A percentile compares a stretch with the other conserved stretches of the same genome.
Evolutionary conservation across 1,140 invertebrate genomes (phyloP).

Genomic region (Proales similis): DNA sequence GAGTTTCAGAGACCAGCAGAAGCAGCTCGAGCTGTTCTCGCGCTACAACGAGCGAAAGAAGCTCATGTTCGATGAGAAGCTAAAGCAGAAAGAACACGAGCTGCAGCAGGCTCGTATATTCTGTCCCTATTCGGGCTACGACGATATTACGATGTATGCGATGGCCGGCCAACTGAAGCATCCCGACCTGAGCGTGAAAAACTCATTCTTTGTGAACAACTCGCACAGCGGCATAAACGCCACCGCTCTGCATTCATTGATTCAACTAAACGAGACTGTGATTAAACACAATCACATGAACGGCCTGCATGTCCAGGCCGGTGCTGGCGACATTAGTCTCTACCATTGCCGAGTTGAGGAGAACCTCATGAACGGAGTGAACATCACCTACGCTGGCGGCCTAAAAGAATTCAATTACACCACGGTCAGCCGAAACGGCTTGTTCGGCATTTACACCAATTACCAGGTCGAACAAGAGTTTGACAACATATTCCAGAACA

Average conservation of each 20-base stretch:
- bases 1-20: neutral
- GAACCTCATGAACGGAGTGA: constrained; percentile 63
- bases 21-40: neutral
- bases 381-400: constrained; percentile 48
- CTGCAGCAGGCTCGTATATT: neutral
- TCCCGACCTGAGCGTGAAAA: constrained; percentile 1
- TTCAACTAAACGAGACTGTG: constrained; percentile 26
- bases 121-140: constrained; percentile 17
- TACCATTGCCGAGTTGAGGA: constrained; percentile 74
- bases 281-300: constrained; percentile 12
- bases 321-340: constrained; percentile 14
- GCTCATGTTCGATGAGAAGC: constrained; percentile 7
- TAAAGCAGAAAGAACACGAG: constrained; percentile 4
- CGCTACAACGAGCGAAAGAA: neutral
- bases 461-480: constrained; percentile 27
- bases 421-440: constrained; percentile 5
- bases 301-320: constrained; percentile 24
- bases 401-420: constrained; percentile 32
- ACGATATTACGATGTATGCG: constrained; percentile 36
- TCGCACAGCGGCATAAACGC: constrained; percentile 28
- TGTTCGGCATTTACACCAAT: constrained; percentile 14
- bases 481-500: constrained; percentile 39
- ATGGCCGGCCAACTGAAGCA: constrained; percentile 22
- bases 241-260: constrained; percentile 10
- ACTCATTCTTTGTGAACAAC: constrained; percentile 24